Evolutionary conservation across 2,113 vertebrate genomes (phyloP).

Genomic region (Nesoenas mayeri): DNA sequence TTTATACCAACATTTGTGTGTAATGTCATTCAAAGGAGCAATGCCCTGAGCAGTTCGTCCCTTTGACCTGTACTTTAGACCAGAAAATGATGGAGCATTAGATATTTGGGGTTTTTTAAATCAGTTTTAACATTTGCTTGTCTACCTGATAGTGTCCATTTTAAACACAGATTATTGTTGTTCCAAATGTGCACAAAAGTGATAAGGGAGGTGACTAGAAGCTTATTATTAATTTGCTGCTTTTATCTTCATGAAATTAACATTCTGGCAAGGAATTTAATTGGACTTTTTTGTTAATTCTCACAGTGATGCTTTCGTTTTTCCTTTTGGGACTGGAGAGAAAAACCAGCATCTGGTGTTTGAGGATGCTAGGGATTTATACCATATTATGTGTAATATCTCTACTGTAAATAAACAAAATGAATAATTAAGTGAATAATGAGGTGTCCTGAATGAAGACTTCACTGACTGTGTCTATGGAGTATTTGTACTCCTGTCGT

Average conservation of each 20-base stretch:
- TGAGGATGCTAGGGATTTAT: conserved; percentile 77
- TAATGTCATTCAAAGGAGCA: not conserved
- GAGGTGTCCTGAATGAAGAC: conserved; percentile 61
- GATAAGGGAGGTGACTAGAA: conserved; percentile 63
- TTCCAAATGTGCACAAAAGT: conserved; percentile 14
- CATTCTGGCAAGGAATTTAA: conserved; percentile 77
- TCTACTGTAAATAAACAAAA: conserved; percentile 82
- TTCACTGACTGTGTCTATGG: conserved; percentile 30
- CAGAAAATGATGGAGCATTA: not conserved
- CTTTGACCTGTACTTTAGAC: not conserved
- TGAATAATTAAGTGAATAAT: conserved; percentile 80
- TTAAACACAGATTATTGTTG: not conserved
- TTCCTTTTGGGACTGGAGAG: conserved; percentile 73
- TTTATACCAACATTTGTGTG: not conserved
- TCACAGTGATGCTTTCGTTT: conserved; percentile 70
- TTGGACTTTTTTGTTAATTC: conserved; percentile 79
- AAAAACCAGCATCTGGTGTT: conserved; percentile 79
- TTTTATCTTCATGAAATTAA: conserved; percentile 75
- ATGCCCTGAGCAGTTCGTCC: not conserved
- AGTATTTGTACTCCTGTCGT: not conserved
- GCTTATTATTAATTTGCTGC: conserved; percentile 67
- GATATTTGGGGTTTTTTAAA: not conserved
- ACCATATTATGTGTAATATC: conserved; percentile 77
- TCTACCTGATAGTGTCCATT: not conserved
- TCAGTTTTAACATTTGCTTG: not conserved